Conservation (phyloP, 2,797 vertebrate genomes). For the Amblyraja radiata region DNA sequence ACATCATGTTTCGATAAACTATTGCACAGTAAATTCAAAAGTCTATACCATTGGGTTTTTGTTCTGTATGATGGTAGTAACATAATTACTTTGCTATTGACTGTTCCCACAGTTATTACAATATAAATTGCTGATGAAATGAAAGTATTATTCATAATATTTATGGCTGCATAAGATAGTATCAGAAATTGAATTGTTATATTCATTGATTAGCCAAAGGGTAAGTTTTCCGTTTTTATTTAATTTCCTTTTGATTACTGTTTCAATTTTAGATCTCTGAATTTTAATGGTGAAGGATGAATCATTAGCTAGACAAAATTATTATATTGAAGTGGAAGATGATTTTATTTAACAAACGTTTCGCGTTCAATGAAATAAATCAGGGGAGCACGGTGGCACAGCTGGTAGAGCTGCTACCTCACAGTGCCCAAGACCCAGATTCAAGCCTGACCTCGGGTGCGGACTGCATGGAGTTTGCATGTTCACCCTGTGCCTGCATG, state of each 20-base stretch:
- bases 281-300: not conserved
- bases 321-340: not conserved
- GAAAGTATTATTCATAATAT: not conserved
- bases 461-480: too few relatives aligned
- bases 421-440: too few relatives aligned
- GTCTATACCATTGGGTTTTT: slow-evolving; percentile 7
- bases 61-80: not conserved
- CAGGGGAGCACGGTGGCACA: too few relatives aligned
- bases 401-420: too few relatives aligned
- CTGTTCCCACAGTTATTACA: not conserved
- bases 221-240: not conserved
- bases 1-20: slow-evolving; percentile 9
- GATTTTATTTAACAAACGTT: not conserved
- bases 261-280: not conserved
- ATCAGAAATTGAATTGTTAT: not conserved
- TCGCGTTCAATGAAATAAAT: not conserved
- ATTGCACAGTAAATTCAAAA: not conserved
- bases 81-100: not conserved
- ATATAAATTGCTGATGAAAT: not conserved
- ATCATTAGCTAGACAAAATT: not conserved
- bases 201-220: slow-evolving; percentile 2
- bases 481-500: too few relatives aligned
- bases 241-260: not conserved
- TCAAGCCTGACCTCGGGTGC: too few relatives aligned
- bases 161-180: not conserved